These are phyloP conservation scores for Amitus sp. DNA, from an alignment of 2,888 invertebrate genomes.

Conservation along the genomic window DNA sequence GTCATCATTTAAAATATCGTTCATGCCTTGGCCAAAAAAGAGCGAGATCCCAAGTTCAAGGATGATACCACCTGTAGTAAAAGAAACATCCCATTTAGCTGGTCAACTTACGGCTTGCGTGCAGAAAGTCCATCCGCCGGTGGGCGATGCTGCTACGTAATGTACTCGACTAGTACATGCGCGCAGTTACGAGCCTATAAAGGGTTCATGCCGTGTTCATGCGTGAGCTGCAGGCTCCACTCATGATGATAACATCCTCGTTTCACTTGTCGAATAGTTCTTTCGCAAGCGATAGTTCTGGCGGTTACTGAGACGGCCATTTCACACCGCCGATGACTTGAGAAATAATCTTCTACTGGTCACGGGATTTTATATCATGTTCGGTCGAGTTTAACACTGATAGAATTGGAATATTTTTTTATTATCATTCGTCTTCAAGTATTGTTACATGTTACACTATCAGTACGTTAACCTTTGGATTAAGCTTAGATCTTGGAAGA, in stretches of 20 bases:
- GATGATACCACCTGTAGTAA: slow-evolving; percentile 51
- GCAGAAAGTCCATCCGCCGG: slow-evolving; percentile 50
- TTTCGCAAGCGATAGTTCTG: slow-evolving; percentile 24
- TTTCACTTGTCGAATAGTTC: slow-evolving; percentile 33
- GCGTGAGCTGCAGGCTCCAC: slow-evolving; percentile 20
- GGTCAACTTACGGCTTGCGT: slow-evolving; percentile 52
- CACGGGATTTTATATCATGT: no score
- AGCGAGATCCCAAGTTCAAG: slow-evolving; percentile 18
- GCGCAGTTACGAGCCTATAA: slow-evolving; percentile 31
- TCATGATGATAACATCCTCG: slow-evolving; percentile 39
- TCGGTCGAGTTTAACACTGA: no score
- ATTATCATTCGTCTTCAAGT: no score
- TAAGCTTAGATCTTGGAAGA: no score
- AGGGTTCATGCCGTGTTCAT: slow-evolving; percentile 25
- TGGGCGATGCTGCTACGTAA: slow-evolving; percentile 47
- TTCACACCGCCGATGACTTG: slow-evolving; percentile 21
- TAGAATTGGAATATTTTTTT: no score
- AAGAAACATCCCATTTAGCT: slow-evolving; percentile 36
- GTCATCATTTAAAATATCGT: no score
- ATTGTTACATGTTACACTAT: no score
- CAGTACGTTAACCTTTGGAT: no score
- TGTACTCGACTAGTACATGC: slow-evolving; percentile 43
- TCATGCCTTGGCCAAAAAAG: no score
- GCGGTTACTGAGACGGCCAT: slow-evolving; percentile 22
- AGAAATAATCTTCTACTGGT: no score